A percentile compares a stretch with the other conserved stretches of the same genome.
Conservation (phyloP, 2,888 invertebrate species). For the Parnassius smintheus region DNA sequence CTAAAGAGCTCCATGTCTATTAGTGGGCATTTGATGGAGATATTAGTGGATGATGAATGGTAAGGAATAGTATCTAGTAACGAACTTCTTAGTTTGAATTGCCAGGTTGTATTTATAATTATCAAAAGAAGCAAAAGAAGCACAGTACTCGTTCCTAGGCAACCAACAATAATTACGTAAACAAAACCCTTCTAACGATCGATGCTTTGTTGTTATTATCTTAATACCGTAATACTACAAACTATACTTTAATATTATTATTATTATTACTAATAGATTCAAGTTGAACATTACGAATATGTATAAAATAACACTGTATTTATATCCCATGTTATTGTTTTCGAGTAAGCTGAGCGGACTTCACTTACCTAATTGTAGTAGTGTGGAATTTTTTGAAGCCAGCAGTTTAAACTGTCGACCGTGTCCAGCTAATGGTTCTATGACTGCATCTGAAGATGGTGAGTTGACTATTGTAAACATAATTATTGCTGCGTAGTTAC, state of each 20-base stretch:
- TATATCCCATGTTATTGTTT: not conserved
- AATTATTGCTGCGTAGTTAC: too few species aligned
- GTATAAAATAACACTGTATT: not conserved
- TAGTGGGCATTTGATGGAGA: too few species aligned
- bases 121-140: too few species aligned
- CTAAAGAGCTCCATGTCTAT: too few species aligned
- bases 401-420: conserved; percentile 50
- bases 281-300: too few species aligned
- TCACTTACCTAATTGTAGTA: conserved; percentile 49
- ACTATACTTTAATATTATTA: too few species aligned
- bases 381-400: conserved; percentile 57
- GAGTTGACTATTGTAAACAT: conserved; percentile 35
- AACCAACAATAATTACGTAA: conserved; percentile 12
- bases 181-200: conserved; percentile 8
- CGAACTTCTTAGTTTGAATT: too few species aligned
- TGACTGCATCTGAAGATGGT: conserved; percentile 61
- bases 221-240: too few species aligned
- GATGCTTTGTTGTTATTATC: not conserved
- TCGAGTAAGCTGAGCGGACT: conserved; percentile 33
- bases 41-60: too few species aligned
- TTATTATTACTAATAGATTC: too few species aligned
- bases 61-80: too few species aligned
- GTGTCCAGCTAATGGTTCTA: conserved; percentile 59
- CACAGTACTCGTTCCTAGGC: conserved; percentile 13
- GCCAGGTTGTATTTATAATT: too few species aligned